Base-by-base conservation (phyloP, 2,113 vertebrate species). In the Pongo pygmaeus region DNA sequence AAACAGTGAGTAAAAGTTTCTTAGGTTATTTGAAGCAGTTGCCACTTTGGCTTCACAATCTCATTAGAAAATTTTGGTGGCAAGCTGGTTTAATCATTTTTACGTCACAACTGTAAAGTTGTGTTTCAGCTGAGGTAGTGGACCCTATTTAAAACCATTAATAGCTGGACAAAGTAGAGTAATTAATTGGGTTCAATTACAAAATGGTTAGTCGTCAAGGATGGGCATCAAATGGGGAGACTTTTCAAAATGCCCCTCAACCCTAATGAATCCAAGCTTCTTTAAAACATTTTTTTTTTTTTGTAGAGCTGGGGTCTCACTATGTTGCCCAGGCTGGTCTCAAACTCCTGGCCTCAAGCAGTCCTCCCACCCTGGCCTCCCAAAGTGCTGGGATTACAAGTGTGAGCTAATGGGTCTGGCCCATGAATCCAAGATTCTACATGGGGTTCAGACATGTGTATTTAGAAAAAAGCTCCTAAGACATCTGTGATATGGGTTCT, bases 121-220 rank as follows among this genome's bases (percentile, higher is more conserved):
- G 27, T 75, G 57, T 83, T 91, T 95, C 57, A 43, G 89, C 50
- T n/a, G 67, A 96, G 10, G 64, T 46, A n/a, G 16, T 83, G 7
- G 46, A 30, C 20, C 40, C 11, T 17, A 5, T 84, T 83, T 72
- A 67, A 91, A 90, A 69, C 12, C 4, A 69, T 78, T 86, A n/a
- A 22, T 46, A 75, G 40, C 27, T 27, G 72, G 43, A 64, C 6
- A 89, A 75, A 69, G 32, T 61, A 89, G 75, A 89, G 2, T 43
- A 57, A 86, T 46, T 84, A 79, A 61, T 81, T 91, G 55, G 40
- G 25, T 61, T 83, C n/a, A 32, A 35, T 61, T 78, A 87, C 20
- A 93, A 94, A 91, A 69, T 77, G 57, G 27, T 96, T 85, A 64
- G 81, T 89, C 74, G 52, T 6, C 46, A 83, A 86, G 43, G 72